Evolutionary conservation across 2,797 vertebrate species (phyloP), one percentile per base, ranked within the genome.

Genomic region (Protonibea diacanthus): DNA sequence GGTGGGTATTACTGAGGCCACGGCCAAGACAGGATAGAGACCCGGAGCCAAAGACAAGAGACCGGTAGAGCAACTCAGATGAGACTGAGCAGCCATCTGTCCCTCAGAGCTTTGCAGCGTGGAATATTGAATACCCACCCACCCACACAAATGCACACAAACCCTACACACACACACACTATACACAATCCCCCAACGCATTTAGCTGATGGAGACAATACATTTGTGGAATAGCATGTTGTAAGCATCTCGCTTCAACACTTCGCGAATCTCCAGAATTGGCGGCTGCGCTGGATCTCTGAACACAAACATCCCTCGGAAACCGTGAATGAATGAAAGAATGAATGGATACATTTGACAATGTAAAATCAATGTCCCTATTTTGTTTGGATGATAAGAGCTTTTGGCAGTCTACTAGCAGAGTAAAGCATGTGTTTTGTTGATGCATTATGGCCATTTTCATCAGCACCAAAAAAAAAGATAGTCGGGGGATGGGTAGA

Each of bases 21-120:
- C n/a, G 4, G 90, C 91, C 93, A 93, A 90, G 60, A 86, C 90
- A 93, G 90, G 92, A 93, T 91, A 83, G 83, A 90, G 78, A 90
- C 72, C 85, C 47, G 42, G 84, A 90, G 92, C 90, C 93, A 92
- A 91, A 83, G 71, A 78, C 68, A 74, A 86, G 85, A 77, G 57
- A 84, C 81, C 85, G 58, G 81, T 85, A 84, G 81, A 90, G 66
- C 61, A 65, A 83, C 55, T 87, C 78, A 27, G 63, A 62, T 72
- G 1, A 88, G 74, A 83, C 78, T 72, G 88, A 86, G 86, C 76
- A 77, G 86, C 94, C 94, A 95, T 95, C 94, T 95, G 93, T 92
- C 83, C 91, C 82, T 91, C 53, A 65, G 52, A 89, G 85, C 84
- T 85, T 74, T 85, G 72, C 75, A 74, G 66, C n/a, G 57, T 57